Base-by-base conservation (phyloP, 2,888 invertebrate genomes). In the Sinotaia quadrata region DNA sequence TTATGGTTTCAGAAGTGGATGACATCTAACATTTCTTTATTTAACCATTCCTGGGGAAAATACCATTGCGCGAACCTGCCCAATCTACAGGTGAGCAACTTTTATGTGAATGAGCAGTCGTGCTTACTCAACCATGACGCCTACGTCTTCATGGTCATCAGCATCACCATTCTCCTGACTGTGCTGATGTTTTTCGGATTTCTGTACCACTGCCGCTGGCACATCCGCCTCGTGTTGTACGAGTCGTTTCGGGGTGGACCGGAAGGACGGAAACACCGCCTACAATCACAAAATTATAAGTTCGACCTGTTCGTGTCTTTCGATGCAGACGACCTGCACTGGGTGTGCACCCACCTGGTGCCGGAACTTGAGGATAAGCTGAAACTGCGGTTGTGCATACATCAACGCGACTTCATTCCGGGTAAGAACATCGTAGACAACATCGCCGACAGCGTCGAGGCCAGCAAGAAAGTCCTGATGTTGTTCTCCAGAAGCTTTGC, bases 271-370 rank as follows among this genome's bases (percentile, higher is more conserved):
- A 41, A 27, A 7, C n/a, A 31, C 41, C 44, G 59, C 15, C 44
- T 18, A 4, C 61, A 52, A 7, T 52, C 41, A 10, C 47, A 41
- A n/a, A 49, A 70, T 7, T 88, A 81, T 66, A 76, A 90, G 27
- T 93, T 92, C 78, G 93, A 93, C 72, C 91, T 92, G 0, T 93
- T 93, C 78, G 91, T 93, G 0, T 92, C 92, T 0, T 93, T 93
- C 76, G 92, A 92, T 79, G 91, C 92, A 58, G 90, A 91, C 49
- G 93, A 93, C 79, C 87, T 92, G 0, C 85, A 88, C 0, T 93
- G 93, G 92, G 91, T 93, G 3, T 81, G 92, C 58, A 91, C 92
- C 29, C 89, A 92, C 12, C 87, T 93, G 0, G 82, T 93, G 18
- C 92, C 92, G 0, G 91, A 91, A 58, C 87, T 93, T 10, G 93